Base-by-base conservation (phyloP, 1,140 invertebrate species). In the Neodiprion lecontei region DNA sequence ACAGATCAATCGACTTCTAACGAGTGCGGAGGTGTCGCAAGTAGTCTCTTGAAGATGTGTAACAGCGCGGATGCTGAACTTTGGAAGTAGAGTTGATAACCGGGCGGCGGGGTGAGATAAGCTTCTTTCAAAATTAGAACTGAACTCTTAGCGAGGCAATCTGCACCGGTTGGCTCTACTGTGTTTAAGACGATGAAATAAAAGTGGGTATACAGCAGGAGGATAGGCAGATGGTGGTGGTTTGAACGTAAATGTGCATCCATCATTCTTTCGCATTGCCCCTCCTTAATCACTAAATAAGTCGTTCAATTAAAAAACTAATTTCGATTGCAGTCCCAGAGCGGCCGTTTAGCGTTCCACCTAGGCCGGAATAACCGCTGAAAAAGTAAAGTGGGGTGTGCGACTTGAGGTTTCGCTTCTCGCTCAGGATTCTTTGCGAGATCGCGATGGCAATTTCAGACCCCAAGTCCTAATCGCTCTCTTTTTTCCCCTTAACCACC, bases 221-320 rank as follows among this genome's bases (percentile, higher is more conserved):
- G 11, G 11, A 61, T 12, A 61, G 53, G 53, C 53, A 61, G 53
- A 61, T 61, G 53, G 53, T 17, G 53, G 11, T 17, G 53, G 53
- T 61, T 61, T 61, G n/a, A 61, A 61, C 53, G 53, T 17, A 61
- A 61, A 17, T 17, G n/a, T 61, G 53, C 53, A 61, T 61, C 53
- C 53, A 61, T 61, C 53, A 61, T 61, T 61, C 53, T 61, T 61
- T 61, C n/a, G 11, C 53, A 61, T 61, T 61, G 53, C 53, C 53
- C 53, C 53, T 61, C 67, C 67, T 78, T 83, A 87, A 86, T 79
- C 82, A 82, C 81, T 81, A 84, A 86, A 84, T 84, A 86, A 87
- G 82, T 84, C 82, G 71, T 65, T 76, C 85, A 85, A 86, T 87
- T 87, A 87, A 87, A 87, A 87, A 87, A 86, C 81, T 83, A 81